A percentile compares a stretch with the other conserved stretches of the same genome.
Evolutionary conservation across 2,888 invertebrate species (phyloP).

Genomic region (Chelonus formosanus): DNA sequence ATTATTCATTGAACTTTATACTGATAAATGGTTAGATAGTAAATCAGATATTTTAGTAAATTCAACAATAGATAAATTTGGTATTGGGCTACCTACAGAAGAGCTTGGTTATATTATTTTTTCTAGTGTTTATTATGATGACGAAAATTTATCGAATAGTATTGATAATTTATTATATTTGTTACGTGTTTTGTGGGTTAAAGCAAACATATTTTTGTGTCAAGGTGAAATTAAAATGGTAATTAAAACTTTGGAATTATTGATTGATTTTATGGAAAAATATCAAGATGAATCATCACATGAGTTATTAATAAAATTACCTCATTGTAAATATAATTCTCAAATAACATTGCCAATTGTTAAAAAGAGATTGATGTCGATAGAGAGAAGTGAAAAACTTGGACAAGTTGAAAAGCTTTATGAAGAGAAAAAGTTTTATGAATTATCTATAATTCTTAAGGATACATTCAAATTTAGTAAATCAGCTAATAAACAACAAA

Average conservation of each 20-base stretch:
- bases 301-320: slow-evolving; percentile 63
- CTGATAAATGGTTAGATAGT: slow-evolving; percentile 59
- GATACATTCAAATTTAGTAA: slow-evolving; percentile 71
- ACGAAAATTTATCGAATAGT: slow-evolving; percentile 60
- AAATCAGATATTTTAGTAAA: slow-evolving; percentile 53
- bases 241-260: slow-evolving; percentile 66
- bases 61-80: slow-evolving; percentile 53
- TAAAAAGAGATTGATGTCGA: slow-evolving; percentile 66
- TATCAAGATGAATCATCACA: slow-evolving; percentile 49
- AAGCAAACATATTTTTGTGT: slow-evolving; percentile 68
- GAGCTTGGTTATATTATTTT: slow-evolving; percentile 66
- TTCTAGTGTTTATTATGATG: slow-evolving; percentile 61
- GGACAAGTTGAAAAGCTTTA: slow-evolving; percentile 75
- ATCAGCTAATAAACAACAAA: slow-evolving; percentile 50
- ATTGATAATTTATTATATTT: slow-evolving; percentile 58
- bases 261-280: slow-evolving; percentile 52
- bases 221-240: slow-evolving; percentile 68
- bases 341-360: slow-evolving; percentile 65
- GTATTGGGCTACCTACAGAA: slow-evolving; percentile 64
- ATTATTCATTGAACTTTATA: slow-evolving; percentile 68
- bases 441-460: slow-evolving; percentile 74
- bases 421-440: slow-evolving; percentile 72
- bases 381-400: slow-evolving; percentile 68
- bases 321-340: slow-evolving; percentile 69
- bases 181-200: slow-evolving; percentile 68